phyloP scores from a whole-genome alignment of 2,113 vertebrate genomes.

The Hemiprocne comata region DNA sequence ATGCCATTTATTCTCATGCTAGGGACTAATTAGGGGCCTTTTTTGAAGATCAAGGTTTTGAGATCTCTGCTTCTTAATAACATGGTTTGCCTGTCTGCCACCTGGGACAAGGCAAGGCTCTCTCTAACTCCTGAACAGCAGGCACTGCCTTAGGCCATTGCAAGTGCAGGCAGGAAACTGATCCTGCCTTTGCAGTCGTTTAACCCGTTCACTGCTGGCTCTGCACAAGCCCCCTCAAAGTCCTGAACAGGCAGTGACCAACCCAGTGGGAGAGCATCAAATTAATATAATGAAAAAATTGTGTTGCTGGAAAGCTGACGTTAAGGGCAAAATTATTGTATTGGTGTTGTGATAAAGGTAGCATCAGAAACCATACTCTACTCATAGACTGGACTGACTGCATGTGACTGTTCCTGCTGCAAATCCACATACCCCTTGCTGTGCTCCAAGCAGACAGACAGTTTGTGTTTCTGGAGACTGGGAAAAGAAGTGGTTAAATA shows the following conservation, averaged over 20 bases:
- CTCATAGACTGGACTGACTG: background rate
- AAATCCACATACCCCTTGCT: background rate
- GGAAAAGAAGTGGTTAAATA: slow-evolving; percentile 68
- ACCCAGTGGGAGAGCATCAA: background rate
- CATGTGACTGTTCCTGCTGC: background rate
- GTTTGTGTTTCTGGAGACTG: background rate
- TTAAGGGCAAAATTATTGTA: rapidly evolving
- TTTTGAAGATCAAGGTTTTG: slow-evolving; percentile 85
- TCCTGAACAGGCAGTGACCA: background rate
- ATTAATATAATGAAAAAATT: background rate
- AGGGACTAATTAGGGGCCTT: slow-evolving; percentile 83
- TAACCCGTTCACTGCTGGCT: slow-evolving; percentile 73
- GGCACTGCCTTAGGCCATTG: slow-evolving; percentile 81
- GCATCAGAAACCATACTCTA: background rate
- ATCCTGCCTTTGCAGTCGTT: slow-evolving; percentile 46
- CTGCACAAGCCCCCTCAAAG: background rate
- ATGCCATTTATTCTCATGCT: slow-evolving; percentile 81
- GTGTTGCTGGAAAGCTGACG: background rate
- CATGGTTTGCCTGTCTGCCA: slow-evolving; percentile 83
- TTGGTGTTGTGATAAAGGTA: background rate
- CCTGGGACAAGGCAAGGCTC: slow-evolving; percentile 80
- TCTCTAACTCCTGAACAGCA: slow-evolving; percentile 72
- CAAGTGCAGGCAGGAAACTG: slow-evolving; percentile 82
- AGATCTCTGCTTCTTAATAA: slow-evolving; percentile 85
- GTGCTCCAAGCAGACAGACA: background rate